Evolutionary conservation across 2,888 invertebrate species (phyloP).

Genomic region (Dolomedes plantarius): DNA sequence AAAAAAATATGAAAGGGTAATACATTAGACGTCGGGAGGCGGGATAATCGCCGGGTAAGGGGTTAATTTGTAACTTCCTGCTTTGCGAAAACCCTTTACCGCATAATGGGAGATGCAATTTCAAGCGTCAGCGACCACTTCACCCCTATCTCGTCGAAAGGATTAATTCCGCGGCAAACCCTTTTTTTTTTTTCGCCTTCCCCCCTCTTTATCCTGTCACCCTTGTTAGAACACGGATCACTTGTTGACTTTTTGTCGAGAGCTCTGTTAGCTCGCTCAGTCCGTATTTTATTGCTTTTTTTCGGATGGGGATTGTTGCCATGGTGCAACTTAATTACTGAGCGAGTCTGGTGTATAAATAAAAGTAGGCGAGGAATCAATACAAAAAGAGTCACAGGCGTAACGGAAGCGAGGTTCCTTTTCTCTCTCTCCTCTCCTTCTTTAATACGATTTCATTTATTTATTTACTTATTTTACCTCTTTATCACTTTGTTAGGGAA

Average conservation of each 20-base stretch:
- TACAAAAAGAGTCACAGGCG: background rate
- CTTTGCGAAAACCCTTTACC: slow-evolving; percentile 61
- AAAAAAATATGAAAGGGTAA: slow-evolving; percentile 27
- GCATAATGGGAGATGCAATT: slow-evolving; percentile 59
- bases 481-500: background rate
- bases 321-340: slow-evolving; percentile 7
- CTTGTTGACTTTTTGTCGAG: slow-evolving; percentile 47
- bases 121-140: slow-evolving; percentile 62
- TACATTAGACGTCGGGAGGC: slow-evolving; percentile 35
- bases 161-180: slow-evolving; percentile 20
- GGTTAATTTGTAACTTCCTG: slow-evolving; percentile 70
- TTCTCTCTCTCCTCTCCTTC: background rate
- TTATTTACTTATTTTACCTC: background rate
- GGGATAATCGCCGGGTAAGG: slow-evolving; percentile 59
- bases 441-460: background rate
- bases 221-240: slow-evolving; percentile 47
- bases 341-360: background rate
- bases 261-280: background rate
- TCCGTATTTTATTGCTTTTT: slow-evolving; percentile 8
- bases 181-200: slow-evolving; percentile 13
- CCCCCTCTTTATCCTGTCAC: slow-evolving; percentile 24
- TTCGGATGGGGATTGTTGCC: background rate
- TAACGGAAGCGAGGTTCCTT: background rate
- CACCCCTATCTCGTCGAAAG: slow-evolving; percentile 61
- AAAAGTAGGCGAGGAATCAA: background rate